Conservation (phyloP, 2,888 invertebrate genomes). For the Hypercompe scribonia region DNA sequence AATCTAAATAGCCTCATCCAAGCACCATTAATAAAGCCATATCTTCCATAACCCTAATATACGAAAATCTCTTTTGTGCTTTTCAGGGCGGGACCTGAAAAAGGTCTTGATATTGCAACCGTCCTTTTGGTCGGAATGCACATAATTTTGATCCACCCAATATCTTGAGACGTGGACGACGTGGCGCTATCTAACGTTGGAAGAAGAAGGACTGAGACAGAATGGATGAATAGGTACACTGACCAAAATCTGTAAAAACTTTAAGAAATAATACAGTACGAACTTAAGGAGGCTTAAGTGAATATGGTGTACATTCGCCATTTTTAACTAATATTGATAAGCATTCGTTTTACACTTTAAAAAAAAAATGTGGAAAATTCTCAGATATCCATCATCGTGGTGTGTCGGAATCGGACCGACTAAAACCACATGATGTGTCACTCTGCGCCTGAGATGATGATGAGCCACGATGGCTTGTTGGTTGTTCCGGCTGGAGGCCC, state of each 20-base stretch:
- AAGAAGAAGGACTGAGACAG: slow-evolving; percentile 20
- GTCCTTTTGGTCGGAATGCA: slow-evolving; percentile 65
- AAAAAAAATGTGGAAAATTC: too few species aligned
- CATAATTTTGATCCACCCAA: slow-evolving; percentile 68
- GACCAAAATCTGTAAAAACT: too few species aligned
- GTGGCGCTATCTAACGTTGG: slow-evolving; percentile 50
- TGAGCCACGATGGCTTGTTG: too few species aligned
- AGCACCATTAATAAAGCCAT: slow-evolving; percentile 19
- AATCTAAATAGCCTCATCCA: slow-evolving; percentile 14
- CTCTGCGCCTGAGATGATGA: too few species aligned
- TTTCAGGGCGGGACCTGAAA: slow-evolving; percentile 32
- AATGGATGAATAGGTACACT: slow-evolving; percentile 9
- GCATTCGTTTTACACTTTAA: too few species aligned
- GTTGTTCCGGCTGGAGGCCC: too few species aligned
- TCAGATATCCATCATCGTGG: not conserved
- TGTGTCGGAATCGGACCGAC: too few species aligned
- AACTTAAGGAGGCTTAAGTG: too few species aligned
- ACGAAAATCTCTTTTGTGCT: slow-evolving; percentile 29
- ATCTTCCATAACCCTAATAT: slow-evolving; percentile 10
- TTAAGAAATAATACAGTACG: too few species aligned
- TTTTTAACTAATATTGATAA: too few species aligned
- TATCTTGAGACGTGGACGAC: slow-evolving; percentile 65
- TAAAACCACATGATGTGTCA: too few species aligned
- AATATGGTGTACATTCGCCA: too few species aligned
- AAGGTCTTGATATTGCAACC: slow-evolving; percentile 48